Conservation (phyloP, 2,797 vertebrate species). For the Enteromius unitaeniatus region DNA sequence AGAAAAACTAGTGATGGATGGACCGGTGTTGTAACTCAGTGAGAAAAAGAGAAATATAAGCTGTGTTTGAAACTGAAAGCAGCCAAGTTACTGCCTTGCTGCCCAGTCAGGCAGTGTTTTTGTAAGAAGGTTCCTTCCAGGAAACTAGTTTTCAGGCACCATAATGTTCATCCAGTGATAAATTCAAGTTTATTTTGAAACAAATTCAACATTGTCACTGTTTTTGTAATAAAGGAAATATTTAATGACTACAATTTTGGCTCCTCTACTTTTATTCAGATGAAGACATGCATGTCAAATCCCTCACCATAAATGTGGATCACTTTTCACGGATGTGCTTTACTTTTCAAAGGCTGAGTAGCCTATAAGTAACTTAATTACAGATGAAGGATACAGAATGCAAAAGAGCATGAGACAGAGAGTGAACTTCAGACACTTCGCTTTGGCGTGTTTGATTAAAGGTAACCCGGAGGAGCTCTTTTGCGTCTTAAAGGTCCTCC, state of each 20-base stretch:
- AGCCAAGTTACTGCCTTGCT: neutral
- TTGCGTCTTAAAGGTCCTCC: conserved; percentile 49
- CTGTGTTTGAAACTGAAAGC: neutral
- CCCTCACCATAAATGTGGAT: conserved; percentile 24
- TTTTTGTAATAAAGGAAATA: too few species aligned
- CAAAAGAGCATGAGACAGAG: conserved; percentile 46
- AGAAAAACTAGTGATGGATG: conserved; percentile 64
- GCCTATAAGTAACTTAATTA: conserved; percentile 30
- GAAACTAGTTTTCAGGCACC: neutral
- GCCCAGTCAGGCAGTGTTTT: neutral
- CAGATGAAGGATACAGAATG: neutral
- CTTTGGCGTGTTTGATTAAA: conserved; percentile 60
- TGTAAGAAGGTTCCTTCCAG: neutral
- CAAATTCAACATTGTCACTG: neutral
- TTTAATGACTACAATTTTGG: neutral
- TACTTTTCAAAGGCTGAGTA: conserved; percentile 29
- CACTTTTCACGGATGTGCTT: conserved; percentile 4
- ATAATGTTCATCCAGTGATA: neutral
- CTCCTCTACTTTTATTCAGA: neutral
- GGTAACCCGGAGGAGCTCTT: conserved; percentile 53
- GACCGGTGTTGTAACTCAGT: conserved; percentile 52
- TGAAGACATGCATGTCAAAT: neutral
- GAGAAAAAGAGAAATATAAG: neutral
- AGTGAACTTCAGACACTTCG: conserved; percentile 47
- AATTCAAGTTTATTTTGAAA: neutral